A percentile compares a stretch with the other conserved stretches of the same genome.
These are phyloP conservation scores for Anhinga anhinga DNA, from an alignment of 2,113 vertebrate genomes.

Conservation along the genomic window DNA sequence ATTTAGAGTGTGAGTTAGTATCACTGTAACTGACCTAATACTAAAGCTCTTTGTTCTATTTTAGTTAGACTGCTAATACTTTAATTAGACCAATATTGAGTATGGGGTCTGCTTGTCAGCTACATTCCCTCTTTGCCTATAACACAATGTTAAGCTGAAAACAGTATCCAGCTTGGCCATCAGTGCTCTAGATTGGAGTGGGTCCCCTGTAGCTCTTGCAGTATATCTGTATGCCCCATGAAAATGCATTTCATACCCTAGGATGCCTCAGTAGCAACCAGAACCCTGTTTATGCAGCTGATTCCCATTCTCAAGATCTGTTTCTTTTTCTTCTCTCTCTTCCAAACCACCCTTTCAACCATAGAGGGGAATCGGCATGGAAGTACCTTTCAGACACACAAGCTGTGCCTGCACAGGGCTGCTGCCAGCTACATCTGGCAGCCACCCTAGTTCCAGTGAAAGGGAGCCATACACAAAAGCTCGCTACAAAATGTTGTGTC, in stretches of 20 bases:
- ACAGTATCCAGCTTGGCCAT: background rate
- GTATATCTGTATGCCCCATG: background rate
- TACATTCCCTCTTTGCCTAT: background rate
- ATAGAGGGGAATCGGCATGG: background rate
- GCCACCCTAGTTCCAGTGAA: background rate
- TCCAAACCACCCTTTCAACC: background rate
- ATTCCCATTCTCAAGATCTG: background rate
- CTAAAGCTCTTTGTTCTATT: background rate
- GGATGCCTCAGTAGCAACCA: background rate
- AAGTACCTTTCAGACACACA: background rate
- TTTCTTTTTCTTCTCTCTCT: background rate
- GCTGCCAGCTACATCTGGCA: background rate
- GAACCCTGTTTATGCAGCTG: background rate
- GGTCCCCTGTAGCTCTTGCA: background rate
- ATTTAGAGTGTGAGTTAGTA: background rate
- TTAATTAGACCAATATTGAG: background rate
- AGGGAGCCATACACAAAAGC: background rate
- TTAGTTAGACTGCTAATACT: background rate
- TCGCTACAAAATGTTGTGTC: background rate
- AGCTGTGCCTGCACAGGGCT: background rate
- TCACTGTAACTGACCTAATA: background rate
- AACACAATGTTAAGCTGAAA: background rate
- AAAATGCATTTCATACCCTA: background rate
- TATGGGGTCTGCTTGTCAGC: background rate
- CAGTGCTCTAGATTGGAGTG: too few species aligned